phyloP scores from a whole-genome alignment of 2,113 vertebrate genomes.

The Glaucomys volans region DNA sequence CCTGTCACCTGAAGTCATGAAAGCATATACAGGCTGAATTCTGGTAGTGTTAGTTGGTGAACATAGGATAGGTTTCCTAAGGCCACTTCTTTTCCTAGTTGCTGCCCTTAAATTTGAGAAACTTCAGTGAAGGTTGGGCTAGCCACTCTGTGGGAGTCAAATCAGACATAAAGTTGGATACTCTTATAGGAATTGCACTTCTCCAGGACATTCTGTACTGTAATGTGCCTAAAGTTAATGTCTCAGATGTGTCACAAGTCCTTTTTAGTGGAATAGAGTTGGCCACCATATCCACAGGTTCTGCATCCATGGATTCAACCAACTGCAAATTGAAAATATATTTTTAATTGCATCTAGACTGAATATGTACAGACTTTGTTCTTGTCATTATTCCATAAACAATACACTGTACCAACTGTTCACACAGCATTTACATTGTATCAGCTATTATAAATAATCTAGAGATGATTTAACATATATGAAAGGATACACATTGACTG shows the following conservation, averaged over 20 bases:
- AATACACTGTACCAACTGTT: neutral
- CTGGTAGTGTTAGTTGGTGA: neutral
- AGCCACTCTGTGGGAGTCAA: neutral
- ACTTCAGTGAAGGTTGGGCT: neutral
- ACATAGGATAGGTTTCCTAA: neutral
- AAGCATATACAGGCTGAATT: neutral
- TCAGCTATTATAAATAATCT: neutral
- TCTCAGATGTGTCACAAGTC: neutral
- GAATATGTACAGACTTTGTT: neutral
- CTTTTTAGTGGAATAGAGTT: neutral
- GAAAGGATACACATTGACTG: neutral
- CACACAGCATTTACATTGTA: neutral
- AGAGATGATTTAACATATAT: neutral
- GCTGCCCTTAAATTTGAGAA: neutral
- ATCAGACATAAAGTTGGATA: neutral
- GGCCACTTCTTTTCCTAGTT: neutral
- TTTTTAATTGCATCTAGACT: neutral
- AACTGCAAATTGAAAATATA: neutral
- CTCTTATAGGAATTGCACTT: neutral
- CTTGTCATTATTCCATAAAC: neutral
- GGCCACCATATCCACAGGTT: neutral
- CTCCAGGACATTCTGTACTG: neutral
- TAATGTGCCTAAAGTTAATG: conserved; percentile 13
- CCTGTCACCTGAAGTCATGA: neutral
- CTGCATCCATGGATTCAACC: neutral